Evolutionary conservation across 2,888 invertebrate genomes (phyloP), one percentile per base, ranked within the genome.

Genomic region (Meghimatium bilineatum): DNA sequence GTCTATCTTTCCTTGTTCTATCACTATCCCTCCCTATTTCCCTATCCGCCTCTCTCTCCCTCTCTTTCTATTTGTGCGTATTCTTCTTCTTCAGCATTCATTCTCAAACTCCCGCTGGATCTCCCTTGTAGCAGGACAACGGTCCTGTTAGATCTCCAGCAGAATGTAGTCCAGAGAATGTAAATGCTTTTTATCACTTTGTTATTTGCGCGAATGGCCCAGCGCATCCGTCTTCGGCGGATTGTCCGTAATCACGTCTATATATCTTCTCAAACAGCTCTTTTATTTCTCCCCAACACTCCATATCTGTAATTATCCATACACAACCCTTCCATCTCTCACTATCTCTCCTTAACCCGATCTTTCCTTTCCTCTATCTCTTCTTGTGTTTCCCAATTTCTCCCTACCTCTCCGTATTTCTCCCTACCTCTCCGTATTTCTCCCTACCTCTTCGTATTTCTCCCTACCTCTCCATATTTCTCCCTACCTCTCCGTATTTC

Each of bases 241-340:
- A n/a, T n/a, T n/a, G n/a, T n/a, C n/a, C n/a, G n/a, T n/a, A n/a
- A n/a, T 44, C 44, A 44, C 44, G 6, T 44, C 29, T 56, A 26
- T 60, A 6, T 60, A 1, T 20, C 56, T 77, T 26, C 60, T 60
- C n/a, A 34, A 23, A 6, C 32, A 0, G 12, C 56, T 52, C 32
- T 29, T 23, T 34, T 34, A 8, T 49, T 26, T 67, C 67, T 49
- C 17, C 69, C 69, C 49, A 44, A 44, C 67, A 26, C 49, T 56
- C 76, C n/a, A n/a, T 44, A 14, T 60, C 56, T 72, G 66, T 74
- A 20, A 29, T 72, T 74, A 36, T 74, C 60, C 71, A 71, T 34
- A n/a, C n/a, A n/a, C n/a, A n/a, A 52, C 32, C 71, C 29, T 34
- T 56, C 36, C n/a, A n/a, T 56, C 56, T n/a, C 60, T 32, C 32